These are phyloP conservation scores for Aphidius colemani DNA, from an alignment of 2,888 invertebrate species.

Conservation along the genomic window DNA sequence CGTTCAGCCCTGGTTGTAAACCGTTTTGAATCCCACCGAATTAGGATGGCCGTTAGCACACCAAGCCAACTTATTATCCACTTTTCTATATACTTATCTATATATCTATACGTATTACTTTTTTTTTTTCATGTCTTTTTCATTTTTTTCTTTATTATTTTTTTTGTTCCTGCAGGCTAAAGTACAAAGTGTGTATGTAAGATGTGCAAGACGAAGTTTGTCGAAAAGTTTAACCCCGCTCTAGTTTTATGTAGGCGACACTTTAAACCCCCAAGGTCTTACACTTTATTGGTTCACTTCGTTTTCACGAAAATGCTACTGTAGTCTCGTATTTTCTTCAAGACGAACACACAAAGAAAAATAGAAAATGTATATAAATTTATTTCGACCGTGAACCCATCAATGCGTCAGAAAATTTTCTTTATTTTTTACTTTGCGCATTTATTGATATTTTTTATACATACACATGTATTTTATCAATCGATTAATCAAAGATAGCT, in stretches of 20 bases:
- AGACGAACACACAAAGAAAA: background rate
- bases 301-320: constrained; percentile 7
- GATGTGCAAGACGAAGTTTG: constrained; percentile 26
- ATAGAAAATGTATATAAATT: no score
- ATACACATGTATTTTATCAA: no score
- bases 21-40: constrained; percentile 35
- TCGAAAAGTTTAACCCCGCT: constrained; percentile 30
- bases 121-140: no score
- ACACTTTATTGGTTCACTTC: constrained; percentile 30
- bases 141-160: no score
- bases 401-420: no score
- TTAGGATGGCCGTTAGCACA: constrained; percentile 32
- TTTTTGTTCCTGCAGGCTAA: background rate
- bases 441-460: no score
- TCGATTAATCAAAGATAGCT: no score
- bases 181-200: background rate
- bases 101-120: background rate
- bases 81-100: background rate
- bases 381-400: no score
- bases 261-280: constrained; percentile 31
- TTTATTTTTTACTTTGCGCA: no score
- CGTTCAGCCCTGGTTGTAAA: constrained; percentile 29
- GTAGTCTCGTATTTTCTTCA: background rate
- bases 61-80: constrained; percentile 6
- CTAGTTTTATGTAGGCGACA: constrained; percentile 31